Evolutionary conservation across 2,797 vertebrate species (phyloP).

Genomic region (Oreochromis mossambicus): DNA sequence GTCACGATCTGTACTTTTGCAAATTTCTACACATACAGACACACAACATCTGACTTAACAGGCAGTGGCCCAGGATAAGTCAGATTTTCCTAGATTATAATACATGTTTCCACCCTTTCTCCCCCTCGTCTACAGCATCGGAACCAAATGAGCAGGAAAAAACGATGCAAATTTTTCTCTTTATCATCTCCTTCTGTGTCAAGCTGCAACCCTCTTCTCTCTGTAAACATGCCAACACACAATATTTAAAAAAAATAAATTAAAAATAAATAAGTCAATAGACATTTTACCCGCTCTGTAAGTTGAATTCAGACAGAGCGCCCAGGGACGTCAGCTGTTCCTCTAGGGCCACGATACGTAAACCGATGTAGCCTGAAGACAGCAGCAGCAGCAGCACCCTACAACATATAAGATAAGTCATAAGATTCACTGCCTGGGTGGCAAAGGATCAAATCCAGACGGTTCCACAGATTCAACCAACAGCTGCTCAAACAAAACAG

Average conservation of each 20-base stretch:
- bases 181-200: not conserved
- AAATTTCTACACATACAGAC: not conserved
- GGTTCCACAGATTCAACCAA: not conserved
- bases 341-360: slow-evolving; percentile 84
- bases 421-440: not conserved
- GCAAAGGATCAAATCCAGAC: not conserved
- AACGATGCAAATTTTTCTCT: not conserved
- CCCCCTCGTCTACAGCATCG: not conserved
- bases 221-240: not conserved
- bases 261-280: too few species aligned
- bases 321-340: slow-evolving; percentile 78
- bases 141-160: not conserved
- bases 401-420: not conserved
- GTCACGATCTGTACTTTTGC: rapidly evolving
- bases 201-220: not conserved
- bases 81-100: not conserved
- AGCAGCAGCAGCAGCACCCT: slow-evolving; percentile 83
- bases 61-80: not conserved
- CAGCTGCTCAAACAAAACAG: not conserved
- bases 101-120: not conserved
- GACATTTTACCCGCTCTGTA: slow-evolving; percentile 68
- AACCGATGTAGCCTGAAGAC: slow-evolving; percentile 85
- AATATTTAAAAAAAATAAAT: not conserved
- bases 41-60: not conserved
- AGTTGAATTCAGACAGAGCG: slow-evolving; percentile 74